phyloP scores from a whole-genome alignment of 2,797 vertebrate genomes.

The Pangasius djambal region DNA sequence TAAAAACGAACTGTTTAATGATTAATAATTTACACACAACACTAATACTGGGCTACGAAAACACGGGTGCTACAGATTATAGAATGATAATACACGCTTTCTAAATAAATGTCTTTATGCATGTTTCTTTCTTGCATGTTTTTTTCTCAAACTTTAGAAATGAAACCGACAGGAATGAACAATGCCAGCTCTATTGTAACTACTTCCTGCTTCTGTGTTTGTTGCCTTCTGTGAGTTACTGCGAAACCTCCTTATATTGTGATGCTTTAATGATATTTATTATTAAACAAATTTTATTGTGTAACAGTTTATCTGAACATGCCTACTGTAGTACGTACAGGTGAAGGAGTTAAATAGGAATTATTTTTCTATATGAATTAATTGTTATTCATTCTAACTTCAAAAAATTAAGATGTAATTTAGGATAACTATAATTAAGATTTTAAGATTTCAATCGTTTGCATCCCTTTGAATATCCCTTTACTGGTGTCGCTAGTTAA shows the following conservation, averaged over 20 bases:
- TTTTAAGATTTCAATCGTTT: not conserved
- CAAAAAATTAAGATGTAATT: no score
- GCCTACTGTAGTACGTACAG: no score
- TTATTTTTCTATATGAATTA: not conserved
- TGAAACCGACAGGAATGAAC: rapidly evolving
- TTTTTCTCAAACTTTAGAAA: not conserved
- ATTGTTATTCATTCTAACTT: not conserved
- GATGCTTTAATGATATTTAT: not conserved
- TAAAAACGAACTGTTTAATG: not conserved
- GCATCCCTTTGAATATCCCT: no score
- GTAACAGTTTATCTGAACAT: not conserved
- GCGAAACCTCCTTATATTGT: not conserved
- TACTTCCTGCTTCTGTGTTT: not conserved
- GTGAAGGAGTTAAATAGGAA: not conserved
- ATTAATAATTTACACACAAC: not conserved
- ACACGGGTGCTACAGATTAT: not conserved
- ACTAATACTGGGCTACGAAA: not conserved
- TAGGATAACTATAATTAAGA: no score
- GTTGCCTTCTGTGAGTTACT: not conserved
- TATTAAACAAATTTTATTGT: not conserved
- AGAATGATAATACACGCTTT: not conserved
- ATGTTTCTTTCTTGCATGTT: no score
- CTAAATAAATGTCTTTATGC: not conserved
- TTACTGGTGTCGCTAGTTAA: no score
- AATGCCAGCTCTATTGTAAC: rapidly evolving